These are phyloP conservation scores for Epizoanthus scotinus DNA, from an alignment of 92 coral and sea anemone species.

Conservation along the genomic window DNA sequence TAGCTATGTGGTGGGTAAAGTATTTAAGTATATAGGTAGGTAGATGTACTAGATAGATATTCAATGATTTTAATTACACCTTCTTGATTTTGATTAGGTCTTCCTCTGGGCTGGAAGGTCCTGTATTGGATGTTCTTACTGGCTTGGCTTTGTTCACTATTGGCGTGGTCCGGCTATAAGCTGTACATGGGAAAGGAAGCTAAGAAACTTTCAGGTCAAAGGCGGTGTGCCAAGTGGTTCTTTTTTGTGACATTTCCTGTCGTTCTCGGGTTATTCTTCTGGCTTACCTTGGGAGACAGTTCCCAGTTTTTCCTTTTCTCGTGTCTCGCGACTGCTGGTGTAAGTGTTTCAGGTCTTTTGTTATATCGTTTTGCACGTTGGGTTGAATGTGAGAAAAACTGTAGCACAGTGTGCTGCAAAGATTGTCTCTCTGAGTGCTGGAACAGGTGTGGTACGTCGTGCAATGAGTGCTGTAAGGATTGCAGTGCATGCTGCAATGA, in stretches of 20 bases:
- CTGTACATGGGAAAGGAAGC: conserved; percentile 47
- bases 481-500: neutral
- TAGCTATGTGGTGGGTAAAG: too few relatives aligned
- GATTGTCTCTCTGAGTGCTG: too few relatives aligned
- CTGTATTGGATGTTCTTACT: conserved; percentile 65
- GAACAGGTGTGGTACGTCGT: too few relatives aligned
- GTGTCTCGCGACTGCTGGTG: conserved; percentile 73
- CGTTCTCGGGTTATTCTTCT: conserved; percentile 58
- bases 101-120: conserved; percentile 59
- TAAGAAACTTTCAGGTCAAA: conserved; percentile 12
- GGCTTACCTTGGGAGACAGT: conserved; percentile 65
- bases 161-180: conserved; percentile 69
- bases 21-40: too few relatives aligned
- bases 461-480: too few relatives aligned
- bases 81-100: conserved; percentile 37
- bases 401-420: too few relatives aligned
- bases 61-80: too few relatives aligned
- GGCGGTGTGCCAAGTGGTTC: conserved; percentile 58
- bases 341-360: conserved; percentile 61
- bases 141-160: conserved; percentile 68
- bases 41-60: too few relatives aligned
- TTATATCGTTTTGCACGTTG: conserved; percentile 41
- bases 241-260: conserved; percentile 68
- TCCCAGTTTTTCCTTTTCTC: conserved; percentile 86
- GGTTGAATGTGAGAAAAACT: conserved; percentile 11